phyloP scores from a whole-genome alignment of 2,888 invertebrate species.

The Nycteola revayana region DNA sequence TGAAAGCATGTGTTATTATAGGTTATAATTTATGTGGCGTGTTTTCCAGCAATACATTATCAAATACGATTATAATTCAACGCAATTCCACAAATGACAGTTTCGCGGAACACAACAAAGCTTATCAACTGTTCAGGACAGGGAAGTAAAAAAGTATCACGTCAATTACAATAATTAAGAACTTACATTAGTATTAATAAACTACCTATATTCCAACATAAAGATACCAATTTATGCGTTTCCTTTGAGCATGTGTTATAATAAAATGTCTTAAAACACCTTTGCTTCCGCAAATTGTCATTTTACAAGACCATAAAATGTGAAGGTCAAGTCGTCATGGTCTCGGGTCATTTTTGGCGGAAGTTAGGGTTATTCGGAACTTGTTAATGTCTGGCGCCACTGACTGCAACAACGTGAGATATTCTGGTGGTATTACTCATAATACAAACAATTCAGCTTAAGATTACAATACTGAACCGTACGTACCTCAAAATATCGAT shows the following conservation, averaged over 20 bases:
- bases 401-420: slow-evolving; percentile 5
- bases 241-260: slow-evolving; percentile 33
- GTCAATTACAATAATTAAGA: slow-evolving; percentile 4
- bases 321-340: slow-evolving; percentile 34
- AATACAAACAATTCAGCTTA: slow-evolving; percentile 9
- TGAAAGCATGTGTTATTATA: neutral
- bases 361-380: slow-evolving; percentile 35
- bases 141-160: slow-evolving; percentile 4
- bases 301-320: slow-evolving; percentile 41
- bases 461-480: neutral
- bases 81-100: no score
- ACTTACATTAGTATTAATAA: no score
- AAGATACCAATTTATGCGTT: slow-evolving; percentile 28
- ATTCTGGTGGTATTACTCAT: slow-evolving; percentile 15
- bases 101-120: no score
- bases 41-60: neutral
- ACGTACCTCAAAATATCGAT: neutral
- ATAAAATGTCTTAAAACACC: slow-evolving; percentile 30
- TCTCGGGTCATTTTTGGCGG: slow-evolving; percentile 43
- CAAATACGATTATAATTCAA: no score
- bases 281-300: slow-evolving; percentile 43
- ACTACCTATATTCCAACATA: neutral
- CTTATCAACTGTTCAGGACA: neutral
- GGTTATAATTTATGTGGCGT: no score
- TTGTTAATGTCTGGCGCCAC: slow-evolving; percentile 21